A percentile compares a stretch with the other conserved stretches of the same genome.
phyloP scores from a whole-genome alignment of 2,888 invertebrate species.

The Rhamnusium bicolor region DNA sequence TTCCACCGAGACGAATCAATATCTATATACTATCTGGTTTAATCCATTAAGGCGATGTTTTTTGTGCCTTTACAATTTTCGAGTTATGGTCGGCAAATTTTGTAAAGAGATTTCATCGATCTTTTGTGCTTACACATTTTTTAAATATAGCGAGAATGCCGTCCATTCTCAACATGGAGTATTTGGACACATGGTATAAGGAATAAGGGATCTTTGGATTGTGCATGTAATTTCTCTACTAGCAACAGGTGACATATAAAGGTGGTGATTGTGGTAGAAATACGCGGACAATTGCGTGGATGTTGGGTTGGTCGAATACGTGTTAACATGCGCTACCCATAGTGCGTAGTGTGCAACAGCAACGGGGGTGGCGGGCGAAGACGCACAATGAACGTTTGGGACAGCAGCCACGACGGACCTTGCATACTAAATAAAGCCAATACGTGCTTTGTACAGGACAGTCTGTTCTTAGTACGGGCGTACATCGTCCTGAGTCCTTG shows the following conservation, averaged over 20 bases:
- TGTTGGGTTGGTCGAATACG: slow-evolving; percentile 53
- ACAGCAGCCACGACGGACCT: slow-evolving; percentile 59
- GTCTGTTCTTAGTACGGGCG: slow-evolving; percentile 56
- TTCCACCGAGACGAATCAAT: too few relatives aligned
- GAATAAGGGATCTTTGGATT: neutral
- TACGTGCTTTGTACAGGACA: slow-evolving; percentile 64
- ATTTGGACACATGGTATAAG: too few relatives aligned
- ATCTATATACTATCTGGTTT: too few relatives aligned
- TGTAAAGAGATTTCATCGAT: too few relatives aligned
- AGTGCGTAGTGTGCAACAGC: slow-evolving; percentile 50
- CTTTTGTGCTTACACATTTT: too few relatives aligned
- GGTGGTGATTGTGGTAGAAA: slow-evolving; percentile 47
- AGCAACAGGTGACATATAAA: slow-evolving; percentile 50
- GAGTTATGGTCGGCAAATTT: too few relatives aligned
- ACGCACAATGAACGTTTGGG: slow-evolving; percentile 61
- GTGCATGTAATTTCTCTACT: neutral
- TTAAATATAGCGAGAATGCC: too few relatives aligned
- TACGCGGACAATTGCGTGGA: slow-evolving; percentile 50
- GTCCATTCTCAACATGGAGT: too few relatives aligned
- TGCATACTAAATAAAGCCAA: slow-evolving; percentile 65
- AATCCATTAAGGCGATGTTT: too few relatives aligned
- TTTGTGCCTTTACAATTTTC: too few relatives aligned
- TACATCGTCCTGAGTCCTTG: slow-evolving; percentile 52
- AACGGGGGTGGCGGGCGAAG: slow-evolving; percentile 53
- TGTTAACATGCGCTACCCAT: slow-evolving; percentile 65